These are phyloP conservation scores for Neoseiulus cucumeris DNA, from an alignment of 1,140 invertebrate genomes.

Conservation along the genomic window DNA sequence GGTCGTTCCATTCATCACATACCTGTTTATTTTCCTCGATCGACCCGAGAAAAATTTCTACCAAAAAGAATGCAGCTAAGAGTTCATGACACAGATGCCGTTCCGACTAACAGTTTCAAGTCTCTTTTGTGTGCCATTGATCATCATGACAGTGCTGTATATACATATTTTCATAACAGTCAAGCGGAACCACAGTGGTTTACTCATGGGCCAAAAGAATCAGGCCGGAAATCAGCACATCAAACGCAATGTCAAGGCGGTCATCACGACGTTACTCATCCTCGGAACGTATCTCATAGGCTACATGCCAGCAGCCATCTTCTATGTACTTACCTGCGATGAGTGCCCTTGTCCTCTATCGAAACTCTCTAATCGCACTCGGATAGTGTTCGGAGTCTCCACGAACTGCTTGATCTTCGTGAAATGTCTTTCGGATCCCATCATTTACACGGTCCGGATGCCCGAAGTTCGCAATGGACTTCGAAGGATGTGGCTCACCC, in stretches of 20 bases:
- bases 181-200: slow-evolving; percentile 21
- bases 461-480: slow-evolving; percentile 1
- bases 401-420: not conserved
- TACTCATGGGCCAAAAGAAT: slow-evolving; percentile 24
- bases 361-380: not conserved
- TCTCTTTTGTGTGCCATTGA: slow-evolving; percentile 29
- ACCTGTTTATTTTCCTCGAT: slow-evolving; percentile 32
- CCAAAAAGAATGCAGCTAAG: slow-evolving; percentile 23
- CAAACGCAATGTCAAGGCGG: slow-evolving; percentile 36
- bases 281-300: slow-evolving; percentile 42
- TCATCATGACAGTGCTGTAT: slow-evolving; percentile 38
- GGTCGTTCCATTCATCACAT: slow-evolving; percentile 32
- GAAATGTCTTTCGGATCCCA: not conserved
- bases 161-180: slow-evolving; percentile 38
- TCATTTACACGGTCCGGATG: slow-evolving; percentile 9
- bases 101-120: slow-evolving; percentile 30
- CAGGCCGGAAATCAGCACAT: slow-evolving; percentile 14
- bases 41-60: slow-evolving; percentile 14
- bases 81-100: slow-evolving; percentile 28
- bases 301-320: slow-evolving; percentile 39
- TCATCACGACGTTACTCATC: slow-evolving; percentile 43
- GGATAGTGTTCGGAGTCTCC: not conserved
- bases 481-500: not conserved
- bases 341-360: slow-evolving; percentile 26
- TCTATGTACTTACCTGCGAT: slow-evolving; percentile 34